Percentiles rank a stretch among this genome's conserved stretches.
Conservation (phyloP, 2,888 invertebrate genomes). For the Ophion obscuratus region DNA sequence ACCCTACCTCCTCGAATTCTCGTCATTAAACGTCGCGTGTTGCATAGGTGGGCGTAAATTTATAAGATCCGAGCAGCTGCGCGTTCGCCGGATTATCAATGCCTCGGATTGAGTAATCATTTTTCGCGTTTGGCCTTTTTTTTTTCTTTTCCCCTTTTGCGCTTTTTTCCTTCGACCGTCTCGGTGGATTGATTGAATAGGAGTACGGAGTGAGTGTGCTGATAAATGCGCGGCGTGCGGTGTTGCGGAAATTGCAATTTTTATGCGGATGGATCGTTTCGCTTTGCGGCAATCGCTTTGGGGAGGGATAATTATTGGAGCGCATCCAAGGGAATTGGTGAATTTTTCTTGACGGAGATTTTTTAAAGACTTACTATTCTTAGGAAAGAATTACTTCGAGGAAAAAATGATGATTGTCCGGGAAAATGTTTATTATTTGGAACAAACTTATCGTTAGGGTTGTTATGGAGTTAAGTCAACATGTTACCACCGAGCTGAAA, state of each 20-base stretch:
- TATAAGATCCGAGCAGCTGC: constrained; percentile 55
- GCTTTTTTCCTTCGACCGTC: not conserved
- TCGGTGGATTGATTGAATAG: not conserved
- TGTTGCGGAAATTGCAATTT: not conserved
- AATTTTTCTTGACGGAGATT: no score
- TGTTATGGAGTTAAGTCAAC: no score
- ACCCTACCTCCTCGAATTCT: constrained; percentile 59
- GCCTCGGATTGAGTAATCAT: constrained; percentile 18
- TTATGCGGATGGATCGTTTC: not conserved
- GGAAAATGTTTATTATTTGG: no score
- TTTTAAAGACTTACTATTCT: no score
- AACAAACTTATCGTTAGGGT: no score
- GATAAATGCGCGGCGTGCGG: not conserved
- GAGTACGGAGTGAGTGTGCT: not conserved
- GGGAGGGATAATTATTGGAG: no score
- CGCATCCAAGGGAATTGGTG: no score
- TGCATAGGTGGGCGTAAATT: constrained; percentile 53
- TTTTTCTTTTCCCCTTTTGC: not conserved
- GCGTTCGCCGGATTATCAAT: constrained; percentile 27
- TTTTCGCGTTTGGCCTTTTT: not conserved
- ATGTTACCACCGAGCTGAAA: no score
- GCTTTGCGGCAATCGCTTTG: not conserved
- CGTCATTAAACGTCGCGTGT: constrained; percentile 34
- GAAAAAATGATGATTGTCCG: no score
- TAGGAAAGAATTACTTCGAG: no score